Evolutionary conservation across 2,113 vertebrate species (phyloP), one percentile per base, ranked within the genome.

Genomic region (Periophthalmodon schlosseri): DNA sequence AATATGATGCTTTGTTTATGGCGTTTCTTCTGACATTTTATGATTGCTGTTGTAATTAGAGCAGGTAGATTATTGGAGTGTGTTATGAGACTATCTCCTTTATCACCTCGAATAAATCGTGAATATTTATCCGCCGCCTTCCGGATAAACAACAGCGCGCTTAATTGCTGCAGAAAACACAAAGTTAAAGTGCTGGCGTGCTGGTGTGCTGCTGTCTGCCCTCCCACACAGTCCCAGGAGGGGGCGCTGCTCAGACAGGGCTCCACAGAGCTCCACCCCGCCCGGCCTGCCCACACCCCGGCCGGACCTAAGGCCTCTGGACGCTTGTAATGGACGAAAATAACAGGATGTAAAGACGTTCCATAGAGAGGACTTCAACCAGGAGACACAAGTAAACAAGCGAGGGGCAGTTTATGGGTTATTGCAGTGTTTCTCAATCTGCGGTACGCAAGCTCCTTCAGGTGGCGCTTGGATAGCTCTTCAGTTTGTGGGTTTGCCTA

Each of bases 41-140:
- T 87, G 89, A 89, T 90, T 88, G 88, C 85, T 83, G 82, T 91
- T 88, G 89, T 93, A 93, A 94, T 94, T 93, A 93, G 92, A 89
- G 88, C 86, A 92, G 88, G 91, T 89, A 87, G 91, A 91, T 91
- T 91, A 93, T 91, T 89, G 87, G 85, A 91, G 89, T 87, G 85
- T 86, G 91, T 94, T 93, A 92, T 93, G 91, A 91, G 89, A 87
- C 86, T 80, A 82, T 89, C 90, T 80, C 80, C 84, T 93, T 93
- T 93, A 94, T 93, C 86, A 80, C 90, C 92, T 74, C 84, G 85
- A 88, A 88, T 93, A 93, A 93, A 94, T 92, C 91, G 91, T 79
- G 83, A 89, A 83, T 90, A 90, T 91, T 93, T 92, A 94, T 92
- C 84, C 81, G 86, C 91, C 76, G 82, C 77, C 74, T 80, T 74